Base-by-base conservation (phyloP, 1,140 invertebrate species). In the Zaprionus capensis region DNA sequence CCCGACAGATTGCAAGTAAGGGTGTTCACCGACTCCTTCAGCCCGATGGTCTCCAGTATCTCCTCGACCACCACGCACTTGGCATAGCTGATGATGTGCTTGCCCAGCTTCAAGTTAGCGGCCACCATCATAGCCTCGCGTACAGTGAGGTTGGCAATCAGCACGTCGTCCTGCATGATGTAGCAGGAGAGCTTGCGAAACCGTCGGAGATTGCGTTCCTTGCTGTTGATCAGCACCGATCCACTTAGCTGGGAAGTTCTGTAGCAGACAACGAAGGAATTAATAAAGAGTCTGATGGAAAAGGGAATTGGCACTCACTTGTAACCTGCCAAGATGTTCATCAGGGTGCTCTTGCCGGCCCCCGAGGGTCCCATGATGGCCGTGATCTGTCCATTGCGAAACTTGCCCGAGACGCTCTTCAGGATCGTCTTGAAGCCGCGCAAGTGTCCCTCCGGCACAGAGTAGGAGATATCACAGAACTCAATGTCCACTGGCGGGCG, bases 341-440 rank as follows among this genome's bases (percentile, higher is more conserved):
- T 97, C 1, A 98, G 94, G 0, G 98, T 98, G 75, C 97, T 97
- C 92, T 99, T 99, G 1, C 98, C 98, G 1, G 97, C 97, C 1
- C 98, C 98, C 1, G 97, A 98, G 41, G 98, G 97, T 44, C 98
- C 98, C 97, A 99, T 98, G 56, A 99, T 98, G 20, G 97, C 97
- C 1, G 97, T 98, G 53, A 98, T 93, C 94, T 97, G 94, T 76
- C 97, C 94, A 70, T 96, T 95, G 72, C 94, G 94, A 93, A 97
- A 96, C 83, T 96, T 95, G 36, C 97, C 97, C 91, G 96, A 97
- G n/a, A 98, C 95, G 77, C 95, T 95, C 93, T 98, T 97, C 28
- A 98, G 93, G 80, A 98, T 96, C 44, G 96, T 96, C 93, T 97
- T 97, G 80, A 95, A 95, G 1, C 96, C 96, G 93, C 96, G 95